Evolutionary conservation across 2,797 vertebrate genomes (phyloP).

Genomic region (Lemur catta): DNA sequence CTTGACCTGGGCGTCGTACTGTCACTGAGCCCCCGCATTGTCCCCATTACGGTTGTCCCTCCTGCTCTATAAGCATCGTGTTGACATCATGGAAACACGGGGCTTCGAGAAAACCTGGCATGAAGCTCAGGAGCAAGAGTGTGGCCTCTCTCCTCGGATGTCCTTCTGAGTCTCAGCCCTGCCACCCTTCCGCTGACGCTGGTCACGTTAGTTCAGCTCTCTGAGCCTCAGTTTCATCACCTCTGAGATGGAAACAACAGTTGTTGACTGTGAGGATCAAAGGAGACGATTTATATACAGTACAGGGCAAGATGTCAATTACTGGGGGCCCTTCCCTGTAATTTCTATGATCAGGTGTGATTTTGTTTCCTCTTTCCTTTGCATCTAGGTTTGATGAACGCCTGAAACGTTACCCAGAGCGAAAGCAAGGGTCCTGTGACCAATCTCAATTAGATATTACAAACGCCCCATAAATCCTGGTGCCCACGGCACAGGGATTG

Average conservation of each 20-base stretch:
- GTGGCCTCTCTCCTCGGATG: neutral
- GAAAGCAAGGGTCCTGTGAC: neutral
- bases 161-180: neutral
- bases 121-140: neutral
- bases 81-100: neutral
- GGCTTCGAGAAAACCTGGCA: neutral
- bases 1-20: neutral
- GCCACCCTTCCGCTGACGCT: neutral
- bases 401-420: neutral
- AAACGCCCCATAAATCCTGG: neutral
- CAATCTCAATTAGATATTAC: neutral
- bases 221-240: neutral
- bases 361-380: neutral
- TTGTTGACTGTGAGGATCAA: neutral
- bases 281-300: neutral
- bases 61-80: too few species aligned
- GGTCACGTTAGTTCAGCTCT: neutral
- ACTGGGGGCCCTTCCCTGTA: fast-evolving
- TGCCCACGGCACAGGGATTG: neutral
- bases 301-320: neutral
- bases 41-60: neutral
- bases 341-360: neutral
- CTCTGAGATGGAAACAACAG: neutral
- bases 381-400: neutral
- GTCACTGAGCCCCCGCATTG: fast-evolving